Conservation (phyloP, 1,140 invertebrate species). For the Drosophila sucinea region DNA sequence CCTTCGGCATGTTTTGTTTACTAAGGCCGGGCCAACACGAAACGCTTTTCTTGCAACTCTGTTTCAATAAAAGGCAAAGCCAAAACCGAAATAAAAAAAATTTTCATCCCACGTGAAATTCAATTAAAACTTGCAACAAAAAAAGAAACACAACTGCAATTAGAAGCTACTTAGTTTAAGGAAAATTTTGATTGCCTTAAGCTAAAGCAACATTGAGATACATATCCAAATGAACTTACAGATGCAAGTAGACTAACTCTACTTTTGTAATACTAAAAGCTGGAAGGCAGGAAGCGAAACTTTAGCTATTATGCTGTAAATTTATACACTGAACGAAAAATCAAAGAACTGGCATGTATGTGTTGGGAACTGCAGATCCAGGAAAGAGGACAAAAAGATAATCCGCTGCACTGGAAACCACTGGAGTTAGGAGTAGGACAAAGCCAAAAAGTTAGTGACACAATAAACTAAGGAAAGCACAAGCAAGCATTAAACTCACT, state of each 20-base stretch:
- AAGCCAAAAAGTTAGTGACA: too few relatives aligned
- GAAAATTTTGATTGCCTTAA: slow-evolving; percentile 5
- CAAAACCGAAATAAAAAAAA: slow-evolving; percentile 19
- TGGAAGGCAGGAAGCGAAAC: neutral
- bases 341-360: neutral
- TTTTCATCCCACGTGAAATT: slow-evolving; percentile 14
- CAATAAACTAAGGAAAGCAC: too few relatives aligned
- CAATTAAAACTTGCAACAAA: slow-evolving; percentile 34
- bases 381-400: too few relatives aligned
- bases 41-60: neutral
- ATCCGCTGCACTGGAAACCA: too few relatives aligned
- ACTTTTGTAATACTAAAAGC: neutral
- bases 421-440: too few relatives aligned
- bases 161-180: slow-evolving; percentile 8
- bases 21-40: slow-evolving; percentile 14
- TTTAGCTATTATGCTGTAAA: slow-evolving; percentile 9
- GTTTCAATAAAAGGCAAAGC: slow-evolving; percentile 20
- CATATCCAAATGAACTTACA: slow-evolving; percentile 8
- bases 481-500: too few relatives aligned
- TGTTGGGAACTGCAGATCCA: too few relatives aligned
- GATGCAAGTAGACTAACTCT: neutral
- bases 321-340: slow-evolving; percentile 2
- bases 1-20: slow-evolving; percentile 32
- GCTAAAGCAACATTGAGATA: slow-evolving; percentile 17
- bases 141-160: neutral